Conservation (phyloP, 2,888 invertebrate genomes). For the Drosophila helvetica region DNA sequence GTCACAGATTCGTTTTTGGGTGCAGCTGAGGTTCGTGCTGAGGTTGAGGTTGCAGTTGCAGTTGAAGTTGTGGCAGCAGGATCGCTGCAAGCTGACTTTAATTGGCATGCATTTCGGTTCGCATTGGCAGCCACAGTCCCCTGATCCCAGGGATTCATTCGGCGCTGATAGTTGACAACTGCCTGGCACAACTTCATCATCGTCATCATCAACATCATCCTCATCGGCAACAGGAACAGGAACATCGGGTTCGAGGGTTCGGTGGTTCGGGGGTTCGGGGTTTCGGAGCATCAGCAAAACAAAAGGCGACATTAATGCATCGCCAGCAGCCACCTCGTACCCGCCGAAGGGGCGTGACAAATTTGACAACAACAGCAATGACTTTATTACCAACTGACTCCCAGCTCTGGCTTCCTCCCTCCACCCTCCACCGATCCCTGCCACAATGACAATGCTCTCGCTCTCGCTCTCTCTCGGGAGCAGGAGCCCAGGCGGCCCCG, state of each 20-base stretch:
- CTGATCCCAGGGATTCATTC: slow-evolving; percentile 12
- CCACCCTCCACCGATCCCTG: slow-evolving; percentile 24
- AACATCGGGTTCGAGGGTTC: not conserved
- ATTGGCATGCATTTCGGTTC: slow-evolving; percentile 66
- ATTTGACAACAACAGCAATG: slow-evolving; percentile 73
- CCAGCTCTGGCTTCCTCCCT: slow-evolving; percentile 41
- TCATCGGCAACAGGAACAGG: slow-evolving; percentile 13
- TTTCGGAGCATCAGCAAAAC: slow-evolving; percentile 46
- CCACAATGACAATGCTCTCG: slow-evolving; percentile 40
- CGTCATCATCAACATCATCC: slow-evolving; percentile 55
- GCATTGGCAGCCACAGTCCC: slow-evolving; percentile 19
- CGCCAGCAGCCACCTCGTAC: slow-evolving; percentile 58
- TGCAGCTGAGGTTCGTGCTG: slow-evolving; percentile 56
- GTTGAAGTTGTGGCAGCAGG: slow-evolving; percentile 48
- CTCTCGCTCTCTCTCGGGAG: too few species aligned
- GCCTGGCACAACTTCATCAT: slow-evolving; percentile 74
- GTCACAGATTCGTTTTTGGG: slow-evolving; percentile 65
- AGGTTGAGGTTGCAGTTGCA: slow-evolving; percentile 39
- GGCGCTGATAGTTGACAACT: slow-evolving; percentile 66
- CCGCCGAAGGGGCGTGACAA: slow-evolving; percentile 81
- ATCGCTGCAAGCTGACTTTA: slow-evolving; percentile 56
- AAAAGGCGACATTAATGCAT: slow-evolving; percentile 76
- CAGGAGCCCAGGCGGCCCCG: slow-evolving; percentile 8
- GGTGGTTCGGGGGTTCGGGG: not conserved
- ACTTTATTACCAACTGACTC: slow-evolving; percentile 76